Base-by-base conservation (phyloP, 37 sponge, comb jelly and placozoan species). In the Crambe crambe region DNA sequence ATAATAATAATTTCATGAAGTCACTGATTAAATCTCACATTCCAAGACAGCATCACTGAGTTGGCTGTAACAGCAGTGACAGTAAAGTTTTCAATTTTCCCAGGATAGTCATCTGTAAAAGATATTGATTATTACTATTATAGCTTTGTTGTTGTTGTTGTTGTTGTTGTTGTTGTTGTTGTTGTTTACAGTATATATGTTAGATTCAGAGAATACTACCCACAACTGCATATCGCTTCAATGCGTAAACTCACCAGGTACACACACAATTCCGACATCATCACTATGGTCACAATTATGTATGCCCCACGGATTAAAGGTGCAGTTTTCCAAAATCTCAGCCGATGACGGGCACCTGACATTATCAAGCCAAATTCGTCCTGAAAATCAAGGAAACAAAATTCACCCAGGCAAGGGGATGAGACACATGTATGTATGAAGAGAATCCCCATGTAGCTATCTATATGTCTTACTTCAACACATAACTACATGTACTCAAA, bases 211-310 rank as follows among this genome's bases (percentile, higher is more conserved):
- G 12, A 6, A 6, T 47, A 15, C 51, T 47, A 47, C 12, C 10
- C 51, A 6, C 51, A 6, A 15, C 51, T 12, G 10, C 12, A 15
- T 15, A 47, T 12, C 12, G 12, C 12, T n/a, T n/a, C n/a, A n/a
- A n/a, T n/a, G n/a, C n/a, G n/a, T n/a, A 70, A 1, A 41, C 66
- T 31, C 3, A 65, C 82, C 74, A 73, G 82, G 73, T 10, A 0
- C 37, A 35, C 86, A 85, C 1, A 80, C 40, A 17, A 85, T 73
- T 36, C 67, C 73, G 23, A 78, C 80, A 70, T 85, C 86, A 26
- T 70, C 66, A 59, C 30, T 44, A n/a, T 85, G 86, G 0, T 30
- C 36, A 60, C 80, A 78, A 43, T 69, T 78, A 31, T 69, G 67
- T 10, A 66, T 69, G 1, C 85, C 85, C 85, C 85, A 84, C 3